phyloP scores from a whole-genome alignment of 2,888 invertebrate species.

The Caenorhabditis imperialis region DNA sequence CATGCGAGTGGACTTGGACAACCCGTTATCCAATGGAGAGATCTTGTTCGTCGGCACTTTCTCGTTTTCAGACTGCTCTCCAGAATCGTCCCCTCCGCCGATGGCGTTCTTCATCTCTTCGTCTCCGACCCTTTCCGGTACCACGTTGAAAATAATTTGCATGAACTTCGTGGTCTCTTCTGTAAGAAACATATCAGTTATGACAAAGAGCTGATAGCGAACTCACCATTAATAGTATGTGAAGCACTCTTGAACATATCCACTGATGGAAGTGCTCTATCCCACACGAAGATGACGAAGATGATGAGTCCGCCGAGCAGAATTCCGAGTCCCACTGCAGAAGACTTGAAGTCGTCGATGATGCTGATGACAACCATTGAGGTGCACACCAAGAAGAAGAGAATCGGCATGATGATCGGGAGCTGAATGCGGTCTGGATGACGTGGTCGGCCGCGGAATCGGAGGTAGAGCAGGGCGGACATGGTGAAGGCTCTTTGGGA shows the following conservation, averaged over 20 bases:
- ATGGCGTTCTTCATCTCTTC: slow-evolving; percentile 55
- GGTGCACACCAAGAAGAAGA: slow-evolving; percentile 72
- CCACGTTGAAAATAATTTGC: slow-evolving; percentile 68
- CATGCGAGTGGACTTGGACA: slow-evolving; percentile 34
- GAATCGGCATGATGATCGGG: slow-evolving; percentile 72
- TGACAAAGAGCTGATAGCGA: not conserved
- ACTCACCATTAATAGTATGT: slow-evolving; percentile 26
- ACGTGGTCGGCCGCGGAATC: slow-evolving; percentile 58
- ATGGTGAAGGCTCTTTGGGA: slow-evolving; percentile 75
- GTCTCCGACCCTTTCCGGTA: slow-evolving; percentile 62
- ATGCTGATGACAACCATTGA: slow-evolving; percentile 67
- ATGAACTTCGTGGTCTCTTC: slow-evolving; percentile 59
- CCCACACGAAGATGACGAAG: slow-evolving; percentile 68
- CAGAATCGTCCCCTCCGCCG: slow-evolving; percentile 30
- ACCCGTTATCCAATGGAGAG: slow-evolving; percentile 39
- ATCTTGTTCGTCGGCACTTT: slow-evolving; percentile 35
- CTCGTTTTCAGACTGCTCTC: too few species aligned
- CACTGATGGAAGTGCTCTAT: slow-evolving; percentile 43
- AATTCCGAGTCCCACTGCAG: slow-evolving; percentile 64
- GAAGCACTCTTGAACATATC: slow-evolving; percentile 21
- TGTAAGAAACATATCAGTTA: slow-evolving; percentile 2
- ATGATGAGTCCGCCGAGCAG: slow-evolving; percentile 64
- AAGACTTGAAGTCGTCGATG: slow-evolving; percentile 63
- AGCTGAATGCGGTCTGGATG: slow-evolving; percentile 70
- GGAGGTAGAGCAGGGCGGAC: slow-evolving; percentile 72